Evolutionary conservation across 35 echinoderm and acorn worm species (phyloP), one percentile per base, ranked within the genome.

Genomic region (Apostichopus parvimensis): DNA sequence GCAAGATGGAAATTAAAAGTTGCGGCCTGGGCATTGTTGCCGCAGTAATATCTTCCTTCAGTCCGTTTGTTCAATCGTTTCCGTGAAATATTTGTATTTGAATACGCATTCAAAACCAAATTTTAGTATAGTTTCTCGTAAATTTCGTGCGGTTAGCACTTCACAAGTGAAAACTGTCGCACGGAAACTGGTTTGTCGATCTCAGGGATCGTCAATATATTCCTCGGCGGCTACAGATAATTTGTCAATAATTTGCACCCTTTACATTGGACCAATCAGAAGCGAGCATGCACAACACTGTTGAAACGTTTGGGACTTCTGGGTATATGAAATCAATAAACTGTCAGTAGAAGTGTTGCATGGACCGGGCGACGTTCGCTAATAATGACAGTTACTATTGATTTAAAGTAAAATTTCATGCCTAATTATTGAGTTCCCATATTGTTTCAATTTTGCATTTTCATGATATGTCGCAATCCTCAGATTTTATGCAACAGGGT

Each of bases 1-100:
- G 71, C 71, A 75, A 75, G 71, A 75, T n/a, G 71, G 71, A 75
- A 75, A 75, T 18, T 75, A 75, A 75, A 75, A 75, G 71, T 75
- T 75, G 71, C 71, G 71, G 71, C 71, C 71, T 75, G 71, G 71
- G 71, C 71, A 75, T 22, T 18, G n/a, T 75, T 75, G 71, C 71
- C 71, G 71, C 71, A 75, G 21, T 75, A 20, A n/a, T 75, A 75
- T 17, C n/a, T 75, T 75, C 71, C 71, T 75, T 75, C 71, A n/a
- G 15, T 75, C 20, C 20, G 58, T 75, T 75, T 18, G 21, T 75
- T 75, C 71, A 75, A 75, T 75, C n/a, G 71, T 75, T 75, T 75
- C 71, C 71, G 71, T 75, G 71, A 75, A 75, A 75, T 18, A 9
- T 75, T 75, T 18, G 15, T 75, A 7, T 75, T n/a, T 6, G 71